phyloP scores from a whole-genome alignment of 2,113 vertebrate genomes.

The Candoia aspera region DNA sequence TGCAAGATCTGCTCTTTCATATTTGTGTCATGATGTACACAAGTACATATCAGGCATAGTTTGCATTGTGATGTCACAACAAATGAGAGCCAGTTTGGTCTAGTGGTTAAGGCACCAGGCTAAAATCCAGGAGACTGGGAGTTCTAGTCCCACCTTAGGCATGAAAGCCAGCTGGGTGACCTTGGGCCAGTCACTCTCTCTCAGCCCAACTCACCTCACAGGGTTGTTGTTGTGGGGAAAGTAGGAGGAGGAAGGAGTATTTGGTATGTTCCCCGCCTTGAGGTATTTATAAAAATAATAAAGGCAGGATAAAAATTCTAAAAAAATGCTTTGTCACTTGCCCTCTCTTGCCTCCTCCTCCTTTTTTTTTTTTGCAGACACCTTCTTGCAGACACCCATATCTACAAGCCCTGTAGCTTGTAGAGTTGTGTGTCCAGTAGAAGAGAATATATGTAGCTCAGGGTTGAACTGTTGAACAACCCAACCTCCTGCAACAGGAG shows the following conservation, averaged over 20 bases:
- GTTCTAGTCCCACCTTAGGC: too few species aligned
- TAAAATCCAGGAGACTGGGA: too few species aligned
- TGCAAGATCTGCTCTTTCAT: neutral
- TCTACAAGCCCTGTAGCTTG: neutral
- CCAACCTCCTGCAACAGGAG: neutral
- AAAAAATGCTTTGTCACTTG: neutral
- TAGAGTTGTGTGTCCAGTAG: neutral
- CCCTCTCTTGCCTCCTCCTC: neutral
- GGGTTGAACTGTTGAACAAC: neutral
- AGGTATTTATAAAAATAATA: too few species aligned
- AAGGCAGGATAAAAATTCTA: too few species aligned
- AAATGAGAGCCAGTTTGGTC: neutral
- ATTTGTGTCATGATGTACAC: neutral
- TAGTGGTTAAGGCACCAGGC: too few species aligned
- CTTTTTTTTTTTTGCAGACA: too few species aligned
- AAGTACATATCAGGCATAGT: neutral
- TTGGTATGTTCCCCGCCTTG: too few species aligned
- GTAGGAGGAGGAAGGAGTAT: too few species aligned
- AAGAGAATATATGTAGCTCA: neutral
- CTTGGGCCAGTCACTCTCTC: too few species aligned
- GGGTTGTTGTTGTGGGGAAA: too few species aligned
- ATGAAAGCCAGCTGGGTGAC: too few species aligned
- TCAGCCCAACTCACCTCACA: too few species aligned
- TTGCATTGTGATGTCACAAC: neutral
- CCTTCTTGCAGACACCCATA: neutral